Evolutionary conservation across 2,113 vertebrate genomes (phyloP).

Genomic region (Oreocharis arfaki): DNA sequence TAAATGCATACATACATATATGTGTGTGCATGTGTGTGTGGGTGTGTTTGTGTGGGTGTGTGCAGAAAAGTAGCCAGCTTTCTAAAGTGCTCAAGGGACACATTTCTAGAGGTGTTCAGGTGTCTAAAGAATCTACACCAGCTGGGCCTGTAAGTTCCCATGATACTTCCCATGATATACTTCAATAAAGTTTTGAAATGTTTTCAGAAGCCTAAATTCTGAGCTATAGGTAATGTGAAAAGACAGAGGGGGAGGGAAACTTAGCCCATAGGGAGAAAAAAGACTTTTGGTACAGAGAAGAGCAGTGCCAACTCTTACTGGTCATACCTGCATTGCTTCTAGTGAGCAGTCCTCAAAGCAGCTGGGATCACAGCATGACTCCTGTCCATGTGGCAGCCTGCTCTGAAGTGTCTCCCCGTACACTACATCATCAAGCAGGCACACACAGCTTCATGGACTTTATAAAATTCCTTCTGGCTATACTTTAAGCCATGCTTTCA

Average conservation of each 20-base stretch:
- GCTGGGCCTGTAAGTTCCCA: not conserved
- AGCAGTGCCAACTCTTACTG: not conserved
- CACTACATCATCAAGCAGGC: not conserved
- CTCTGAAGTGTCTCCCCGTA: not conserved
- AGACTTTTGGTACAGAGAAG: not conserved
- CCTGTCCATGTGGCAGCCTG: not conserved
- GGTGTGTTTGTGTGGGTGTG: not conserved
- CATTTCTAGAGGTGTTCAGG: not conserved
- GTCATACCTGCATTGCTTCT: not conserved
- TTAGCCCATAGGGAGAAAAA: not conserved
- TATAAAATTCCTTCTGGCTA: not conserved
- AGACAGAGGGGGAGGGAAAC: not conserved
- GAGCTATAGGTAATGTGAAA: not conserved
- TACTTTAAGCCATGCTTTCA: not conserved
- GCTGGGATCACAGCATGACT: not conserved
- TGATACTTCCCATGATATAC: rapidly evolving
- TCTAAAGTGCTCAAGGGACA: not conserved
- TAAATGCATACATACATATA: not conserved
- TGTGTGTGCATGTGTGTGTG: not conserved
- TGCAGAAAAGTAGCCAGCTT: conserved; percentile 1
- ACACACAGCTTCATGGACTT: not conserved
- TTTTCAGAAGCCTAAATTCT: not conserved
- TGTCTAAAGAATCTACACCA: not conserved
- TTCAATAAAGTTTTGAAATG: not conserved
- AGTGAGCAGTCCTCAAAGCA: not conserved